phyloP scores from a whole-genome alignment of 2,113 vertebrate species.

The Pyxicephalus adspersus region DNA sequence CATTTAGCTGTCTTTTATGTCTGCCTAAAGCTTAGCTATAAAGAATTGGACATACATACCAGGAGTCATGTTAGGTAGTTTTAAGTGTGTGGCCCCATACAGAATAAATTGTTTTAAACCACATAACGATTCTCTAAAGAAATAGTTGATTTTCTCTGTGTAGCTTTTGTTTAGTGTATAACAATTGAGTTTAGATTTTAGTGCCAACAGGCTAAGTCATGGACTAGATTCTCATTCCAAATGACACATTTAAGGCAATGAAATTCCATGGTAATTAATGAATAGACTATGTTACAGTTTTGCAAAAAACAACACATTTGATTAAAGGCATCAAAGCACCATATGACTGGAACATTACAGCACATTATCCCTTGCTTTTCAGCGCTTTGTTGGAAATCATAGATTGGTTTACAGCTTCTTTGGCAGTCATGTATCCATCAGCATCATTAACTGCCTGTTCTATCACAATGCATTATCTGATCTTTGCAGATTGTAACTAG shows the following conservation, averaged over 20 bases:
- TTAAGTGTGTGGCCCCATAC: no score
- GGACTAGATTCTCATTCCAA: neutral
- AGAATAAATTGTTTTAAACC: no score
- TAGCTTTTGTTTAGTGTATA: neutral
- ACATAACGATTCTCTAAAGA: no score
- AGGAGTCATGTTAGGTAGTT: no score
- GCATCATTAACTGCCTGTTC: neutral
- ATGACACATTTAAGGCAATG: neutral
- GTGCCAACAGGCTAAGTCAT: neutral
- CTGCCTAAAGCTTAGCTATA: no score
- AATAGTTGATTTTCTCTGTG: no score
- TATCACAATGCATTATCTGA: no score
- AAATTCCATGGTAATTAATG: neutral
- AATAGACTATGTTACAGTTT: conserved; percentile 1
- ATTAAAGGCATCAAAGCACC: neutral
- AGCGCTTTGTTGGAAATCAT: neutral
- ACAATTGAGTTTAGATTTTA: neutral
- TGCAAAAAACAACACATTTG: conserved; percentile 5
- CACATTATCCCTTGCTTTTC: neutral
- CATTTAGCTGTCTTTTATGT: no score
- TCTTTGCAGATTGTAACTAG: no score
- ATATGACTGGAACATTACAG: neutral
- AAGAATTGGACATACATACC: no score
- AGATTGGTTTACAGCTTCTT: neutral
- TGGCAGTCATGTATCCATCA: neutral